These are phyloP conservation scores for Lagria hirta DNA, from an alignment of 2,888 invertebrate genomes.

Conservation along the genomic window DNA sequence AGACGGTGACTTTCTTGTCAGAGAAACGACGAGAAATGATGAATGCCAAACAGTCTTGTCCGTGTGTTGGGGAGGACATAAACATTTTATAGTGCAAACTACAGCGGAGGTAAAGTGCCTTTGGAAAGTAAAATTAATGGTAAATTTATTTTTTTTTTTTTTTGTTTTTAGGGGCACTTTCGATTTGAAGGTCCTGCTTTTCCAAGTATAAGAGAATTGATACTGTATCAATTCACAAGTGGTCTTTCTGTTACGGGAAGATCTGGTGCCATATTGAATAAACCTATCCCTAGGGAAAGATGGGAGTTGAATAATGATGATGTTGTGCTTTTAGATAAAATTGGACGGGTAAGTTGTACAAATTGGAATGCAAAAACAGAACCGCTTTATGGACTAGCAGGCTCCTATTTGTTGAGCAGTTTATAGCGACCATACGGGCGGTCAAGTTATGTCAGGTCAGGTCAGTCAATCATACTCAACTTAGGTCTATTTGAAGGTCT, in stretches of 20 bases:
- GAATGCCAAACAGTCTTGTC: constrained; percentile 92
- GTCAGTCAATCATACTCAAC: too few species aligned
- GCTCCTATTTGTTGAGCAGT: too few species aligned
- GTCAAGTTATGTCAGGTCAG: too few species aligned
- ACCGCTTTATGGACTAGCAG: too few species aligned
- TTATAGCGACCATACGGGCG: too few species aligned
- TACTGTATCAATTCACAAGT: constrained; percentile 84
- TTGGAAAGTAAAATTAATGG: too few species aligned
- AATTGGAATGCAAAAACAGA: too few species aligned
- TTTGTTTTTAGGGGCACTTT: constrained; percentile 73
- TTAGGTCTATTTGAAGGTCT: too few species aligned
- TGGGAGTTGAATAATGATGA: constrained; percentile 98
- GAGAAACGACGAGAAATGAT: constrained; percentile 89
- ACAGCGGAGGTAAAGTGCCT: constrained; percentile 84
- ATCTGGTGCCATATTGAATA: constrained; percentile 84
- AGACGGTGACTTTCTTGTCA: constrained; percentile 92
- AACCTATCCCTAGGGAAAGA: constrained; percentile 83
- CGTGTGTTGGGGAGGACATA: constrained; percentile 94
- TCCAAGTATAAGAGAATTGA: constrained; percentile 88
- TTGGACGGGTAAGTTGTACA: constrained; percentile 78
- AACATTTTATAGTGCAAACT: constrained; percentile 96
- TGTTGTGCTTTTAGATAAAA: constrained; percentile 87
- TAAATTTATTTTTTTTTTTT: constrained; percentile 12
- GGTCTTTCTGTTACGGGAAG: constrained; percentile 88
- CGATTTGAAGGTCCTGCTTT: constrained; percentile 93